Evolutionary conservation across 2,888 invertebrate species (phyloP).

Genomic region (Cerastis leucographa): DNA sequence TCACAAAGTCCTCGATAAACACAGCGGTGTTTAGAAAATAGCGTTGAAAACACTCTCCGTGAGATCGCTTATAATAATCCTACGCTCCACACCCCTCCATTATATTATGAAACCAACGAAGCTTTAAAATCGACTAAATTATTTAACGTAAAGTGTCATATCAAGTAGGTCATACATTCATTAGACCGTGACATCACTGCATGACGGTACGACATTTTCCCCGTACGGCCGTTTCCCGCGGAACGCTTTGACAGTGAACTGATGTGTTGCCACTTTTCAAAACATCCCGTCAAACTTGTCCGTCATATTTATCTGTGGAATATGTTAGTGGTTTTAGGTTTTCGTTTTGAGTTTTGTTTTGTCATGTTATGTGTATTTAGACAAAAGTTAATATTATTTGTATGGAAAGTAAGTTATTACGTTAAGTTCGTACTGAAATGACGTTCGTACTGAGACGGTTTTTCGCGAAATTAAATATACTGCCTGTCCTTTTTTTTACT

Average conservation of each 20-base stretch:
- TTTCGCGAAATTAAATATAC: neutral
- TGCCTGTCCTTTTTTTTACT: neutral
- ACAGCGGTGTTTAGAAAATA: conserved; percentile 14
- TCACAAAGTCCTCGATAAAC: conserved; percentile 1
- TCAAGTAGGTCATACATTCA: conserved; percentile 19
- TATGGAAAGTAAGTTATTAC: neutral
- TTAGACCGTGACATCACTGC: conserved; percentile 20
- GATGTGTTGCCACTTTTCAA: conserved; percentile 72
- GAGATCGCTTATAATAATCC: conserved; percentile 23
- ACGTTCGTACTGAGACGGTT: no score
- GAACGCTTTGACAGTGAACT: conserved; percentile 69
- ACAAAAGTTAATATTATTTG: neutral
- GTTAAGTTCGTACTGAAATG: no score
- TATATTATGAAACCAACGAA: conserved; percentile 51
- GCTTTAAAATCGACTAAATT: conserved; percentile 53
- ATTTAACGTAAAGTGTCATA: conserved; percentile 40
- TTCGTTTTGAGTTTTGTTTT: conserved; percentile 24
- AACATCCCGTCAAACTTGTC: conserved; percentile 52
- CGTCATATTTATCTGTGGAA: conserved; percentile 60
- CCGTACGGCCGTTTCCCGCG: conserved; percentile 50
- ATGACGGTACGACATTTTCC: conserved; percentile 47
- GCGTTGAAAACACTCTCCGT: neutral
- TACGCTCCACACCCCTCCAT: conserved; percentile 28
- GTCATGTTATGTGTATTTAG: neutral
- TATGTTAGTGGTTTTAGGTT: conserved; percentile 34